These are phyloP conservation scores for Beris chalybata DNA, from an alignment of 2,888 invertebrate species.

Conservation along the genomic window DNA sequence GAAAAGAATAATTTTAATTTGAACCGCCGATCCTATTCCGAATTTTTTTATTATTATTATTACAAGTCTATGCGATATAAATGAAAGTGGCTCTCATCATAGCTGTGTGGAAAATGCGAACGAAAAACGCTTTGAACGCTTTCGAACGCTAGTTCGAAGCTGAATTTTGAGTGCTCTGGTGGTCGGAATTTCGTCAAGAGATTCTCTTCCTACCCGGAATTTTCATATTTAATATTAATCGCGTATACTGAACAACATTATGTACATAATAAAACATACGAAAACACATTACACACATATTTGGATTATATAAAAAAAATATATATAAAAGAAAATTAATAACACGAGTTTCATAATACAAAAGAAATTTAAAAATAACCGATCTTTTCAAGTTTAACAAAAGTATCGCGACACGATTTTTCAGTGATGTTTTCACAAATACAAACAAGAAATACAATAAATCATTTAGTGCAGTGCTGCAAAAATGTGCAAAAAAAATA, in stretches of 20 bases:
- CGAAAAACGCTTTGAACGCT: constrained; percentile 20
- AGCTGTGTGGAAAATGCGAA: constrained; percentile 16
- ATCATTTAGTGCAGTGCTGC: constrained; percentile 7
- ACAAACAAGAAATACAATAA: neutral
- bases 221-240: constrained; percentile 1
- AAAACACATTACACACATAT: constrained; percentile 12
- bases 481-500: no score
- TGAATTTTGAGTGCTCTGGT: constrained; percentile 35
- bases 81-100: constrained; percentile 30
- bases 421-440: neutral
- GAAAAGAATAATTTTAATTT: constrained; percentile 13
- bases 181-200: constrained; percentile 18
- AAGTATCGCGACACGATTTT: neutral
- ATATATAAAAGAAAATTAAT: constrained; percentile 1
- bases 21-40: constrained; percentile 23
- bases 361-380: neutral
- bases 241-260: constrained; percentile 9
- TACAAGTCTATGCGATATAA: constrained; percentile 24
- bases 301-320: neutral
- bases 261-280: constrained; percentile 20
- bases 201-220: constrained; percentile 22
- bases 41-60: constrained; percentile 31
- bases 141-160: constrained; percentile 34
- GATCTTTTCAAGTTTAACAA: neutral
- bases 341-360: neutral